A percentile compares a stretch with the other conserved stretches of the same genome.
Conservation (phyloP, 2,113 vertebrate genomes). For the Atherinomorus stipes region DNA sequence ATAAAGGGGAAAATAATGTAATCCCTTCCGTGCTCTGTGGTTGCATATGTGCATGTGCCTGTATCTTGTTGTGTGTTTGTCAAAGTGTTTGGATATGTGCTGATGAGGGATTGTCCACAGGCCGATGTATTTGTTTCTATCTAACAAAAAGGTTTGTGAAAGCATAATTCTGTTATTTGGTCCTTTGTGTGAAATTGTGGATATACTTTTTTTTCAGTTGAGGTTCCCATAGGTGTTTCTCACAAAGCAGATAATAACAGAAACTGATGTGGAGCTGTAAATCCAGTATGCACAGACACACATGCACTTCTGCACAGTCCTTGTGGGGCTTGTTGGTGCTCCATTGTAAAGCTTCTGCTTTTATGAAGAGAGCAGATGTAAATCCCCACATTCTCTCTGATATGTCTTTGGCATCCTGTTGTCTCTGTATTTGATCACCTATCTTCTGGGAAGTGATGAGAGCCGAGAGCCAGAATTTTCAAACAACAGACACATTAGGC, state of each 20-base stretch:
- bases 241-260: constrained; percentile 56
- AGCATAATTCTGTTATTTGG: constrained; percentile 60
- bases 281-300: constrained; percentile 47
- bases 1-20: constrained; percentile 75
- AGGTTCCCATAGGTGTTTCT: constrained; percentile 69
- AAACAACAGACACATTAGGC: constrained; percentile 73
- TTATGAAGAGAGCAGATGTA: constrained; percentile 76
- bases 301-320: constrained; percentile 29
- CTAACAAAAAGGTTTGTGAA: constrained; percentile 55
- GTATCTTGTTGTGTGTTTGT: constrained; percentile 48
- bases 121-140: constrained; percentile 46
- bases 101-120: constrained; percentile 31
- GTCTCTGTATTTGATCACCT: constrained; percentile 74
- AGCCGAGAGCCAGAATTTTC: constrained; percentile 50
- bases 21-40: constrained; percentile 69
- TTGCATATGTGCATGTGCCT: constrained; percentile 38
- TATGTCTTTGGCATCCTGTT: constrained; percentile 69
- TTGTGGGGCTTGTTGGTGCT: constrained; percentile 37
- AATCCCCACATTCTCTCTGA: constrained; percentile 76
- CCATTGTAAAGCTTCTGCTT: constrained; percentile 69
- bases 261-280: constrained; percentile 60
- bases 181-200: constrained; percentile 63
- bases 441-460: constrained; percentile 71
- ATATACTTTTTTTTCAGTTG: constrained; percentile 49
- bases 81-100: constrained; percentile 42